Evolutionary conservation across 2,888 invertebrate species (phyloP).

Genomic region (Doris montereyensis): DNA sequence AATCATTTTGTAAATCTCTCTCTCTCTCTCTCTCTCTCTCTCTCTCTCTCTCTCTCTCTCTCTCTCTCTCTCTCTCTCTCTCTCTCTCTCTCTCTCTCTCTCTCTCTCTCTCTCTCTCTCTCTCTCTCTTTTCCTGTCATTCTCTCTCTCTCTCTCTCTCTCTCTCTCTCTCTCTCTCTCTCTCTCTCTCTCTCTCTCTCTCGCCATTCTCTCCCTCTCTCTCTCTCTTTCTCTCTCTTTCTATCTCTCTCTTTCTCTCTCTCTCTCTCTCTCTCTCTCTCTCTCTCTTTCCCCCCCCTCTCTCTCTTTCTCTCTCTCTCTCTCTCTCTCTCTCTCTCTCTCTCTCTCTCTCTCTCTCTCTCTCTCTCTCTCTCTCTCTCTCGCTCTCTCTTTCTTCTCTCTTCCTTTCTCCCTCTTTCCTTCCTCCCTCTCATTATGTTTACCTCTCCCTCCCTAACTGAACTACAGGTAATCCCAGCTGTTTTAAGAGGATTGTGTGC

Average conservation of each 20-base stretch:
- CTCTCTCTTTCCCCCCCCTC: background rate
- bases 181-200: background rate
- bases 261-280: background rate
- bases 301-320: background rate
- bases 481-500: no score
- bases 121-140: conserved; percentile 15
- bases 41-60: background rate
- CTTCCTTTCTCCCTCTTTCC: no score
- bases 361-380: conserved; percentile 1
- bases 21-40: no score
- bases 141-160: background rate
- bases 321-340: background rate
- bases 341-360: conserved; percentile 21
- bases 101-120: conserved; percentile 11
- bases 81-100: background rate
- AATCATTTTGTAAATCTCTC: no score
- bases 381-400: background rate
- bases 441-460: no score
- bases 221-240: conserved; percentile 2
- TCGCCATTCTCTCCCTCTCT: background rate
- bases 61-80: conserved; percentile 16
- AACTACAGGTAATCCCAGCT: no score
- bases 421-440: background rate
- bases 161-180: background rate
- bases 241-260: background rate